phyloP scores from a whole-genome alignment of 1,140 invertebrate species.

The Drosophila punjabiensis region DNA sequence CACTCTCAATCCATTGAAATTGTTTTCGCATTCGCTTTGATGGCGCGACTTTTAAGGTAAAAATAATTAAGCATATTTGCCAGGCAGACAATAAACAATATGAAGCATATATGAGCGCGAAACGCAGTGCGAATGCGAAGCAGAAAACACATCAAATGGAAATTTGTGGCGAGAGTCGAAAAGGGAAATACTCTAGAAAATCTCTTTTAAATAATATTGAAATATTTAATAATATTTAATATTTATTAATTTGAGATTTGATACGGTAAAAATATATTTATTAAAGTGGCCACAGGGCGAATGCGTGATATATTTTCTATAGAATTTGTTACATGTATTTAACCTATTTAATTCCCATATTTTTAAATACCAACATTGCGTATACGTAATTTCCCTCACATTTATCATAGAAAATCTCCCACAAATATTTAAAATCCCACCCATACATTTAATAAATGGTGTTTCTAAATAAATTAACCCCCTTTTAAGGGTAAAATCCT shows the following conservation, averaged over 20 bases:
- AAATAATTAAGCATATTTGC: slow-evolving; percentile 84
- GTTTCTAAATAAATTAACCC: not conserved
- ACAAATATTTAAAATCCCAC: not conserved
- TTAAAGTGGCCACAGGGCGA: not conserved
- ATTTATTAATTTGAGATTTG: not conserved
- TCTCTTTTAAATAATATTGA: not conserved
- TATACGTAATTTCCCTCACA: not conserved
- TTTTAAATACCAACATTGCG: not conserved
- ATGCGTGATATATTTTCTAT: not conserved
- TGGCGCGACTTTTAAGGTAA: slow-evolving; percentile 82
- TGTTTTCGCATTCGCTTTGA: slow-evolving; percentile 79
- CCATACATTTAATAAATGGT: not conserved
- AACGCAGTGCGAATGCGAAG: slow-evolving; percentile 63
- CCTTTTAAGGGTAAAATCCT: slow-evolving; percentile 32
- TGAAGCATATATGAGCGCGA: slow-evolving; percentile 58
- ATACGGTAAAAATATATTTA: not conserved
- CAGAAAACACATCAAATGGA: slow-evolving; percentile 26
- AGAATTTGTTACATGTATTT: not conserved
- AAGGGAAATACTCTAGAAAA: slow-evolving; percentile 20
- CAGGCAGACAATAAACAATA: slow-evolving; percentile 57
- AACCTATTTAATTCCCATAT: not conserved
- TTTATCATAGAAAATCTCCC: slow-evolving; percentile 2
- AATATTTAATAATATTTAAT: too few relatives aligned
- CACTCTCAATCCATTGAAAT: slow-evolving; percentile 50
- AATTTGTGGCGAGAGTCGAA: slow-evolving; percentile 2